Base-by-base conservation (phyloP, 2,888 invertebrate genomes). In the Gymnocheta viridis region DNA sequence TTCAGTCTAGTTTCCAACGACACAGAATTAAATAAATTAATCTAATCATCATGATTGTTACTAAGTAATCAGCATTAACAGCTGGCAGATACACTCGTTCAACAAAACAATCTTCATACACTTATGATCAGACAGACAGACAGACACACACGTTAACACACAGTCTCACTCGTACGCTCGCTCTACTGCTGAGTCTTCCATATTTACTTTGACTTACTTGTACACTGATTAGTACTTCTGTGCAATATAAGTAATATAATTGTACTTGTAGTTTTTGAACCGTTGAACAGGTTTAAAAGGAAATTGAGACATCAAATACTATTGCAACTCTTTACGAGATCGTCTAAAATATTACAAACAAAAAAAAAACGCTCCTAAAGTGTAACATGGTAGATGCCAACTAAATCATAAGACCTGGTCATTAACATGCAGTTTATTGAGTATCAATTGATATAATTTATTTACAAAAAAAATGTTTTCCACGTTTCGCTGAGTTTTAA, bases 291-390 rank as follows among this genome's bases (percentile, higher is more conserved):
- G 86, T 86, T 86, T 86, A 29, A 81, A 79, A 85, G 86, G 86
- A 86, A 86, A 86, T 86, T 86, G 85, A 86, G 86, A 86, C 86
- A 86, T 86, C 86, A 86, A 82, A 83, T 70, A 44, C 82, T 56
- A 54, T 76, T 62, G 77, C 82, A 62, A 62, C 80, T n/a, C n/a
- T 84, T 81, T 81, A 73, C 47, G 38, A 77, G 76, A 73, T 77
- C 73, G 54, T 77, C 77, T 69, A 19, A 74, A 79, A 58, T 27
- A 47, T 58, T 56, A 14, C 4, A 35, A 22, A 38, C 22, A 7
- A 54, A 66, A 60, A 73, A 82, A 66, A 72, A 12, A 54, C 51
- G 72, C 60, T 64, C 58, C 73, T 81, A 81, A 84, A 84, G 81
- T 84, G 84, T 84, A 84, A 84, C 81, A 47, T 78, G 62, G 77